phyloP scores from a whole-genome alignment of 2,888 invertebrate genomes.

The Pterostichus niger region DNA sequence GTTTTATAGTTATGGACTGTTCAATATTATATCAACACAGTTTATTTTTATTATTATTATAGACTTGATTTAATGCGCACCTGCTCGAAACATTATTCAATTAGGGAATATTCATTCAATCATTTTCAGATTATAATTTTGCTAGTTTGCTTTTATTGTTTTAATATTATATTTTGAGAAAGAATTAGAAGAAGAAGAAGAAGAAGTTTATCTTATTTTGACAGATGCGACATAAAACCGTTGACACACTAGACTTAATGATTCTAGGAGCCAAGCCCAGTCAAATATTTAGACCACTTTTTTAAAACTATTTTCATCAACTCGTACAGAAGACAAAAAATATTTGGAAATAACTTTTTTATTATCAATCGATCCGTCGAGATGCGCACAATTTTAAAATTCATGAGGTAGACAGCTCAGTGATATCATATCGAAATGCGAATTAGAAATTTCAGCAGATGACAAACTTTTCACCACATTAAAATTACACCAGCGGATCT shows the following conservation, averaged over 20 bases:
- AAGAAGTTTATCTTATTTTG: background rate
- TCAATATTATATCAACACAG: background rate
- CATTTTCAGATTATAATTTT: constrained; percentile 7
- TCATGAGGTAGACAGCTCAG: too few species aligned
- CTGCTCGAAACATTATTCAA: constrained; percentile 13
- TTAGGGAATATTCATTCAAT: constrained; percentile 6
- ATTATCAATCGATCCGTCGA: too few species aligned
- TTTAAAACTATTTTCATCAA: constrained; percentile 26
- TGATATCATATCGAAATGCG: too few species aligned
- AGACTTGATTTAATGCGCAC: constrained; percentile 20
- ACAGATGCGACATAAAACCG: constrained; percentile 11
- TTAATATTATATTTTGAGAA: background rate
- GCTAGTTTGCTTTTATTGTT: too few species aligned
- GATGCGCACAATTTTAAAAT: too few species aligned
- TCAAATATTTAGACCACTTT: background rate
- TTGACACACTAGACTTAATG: constrained; percentile 26
- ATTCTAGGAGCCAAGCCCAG: constrained; percentile 8
- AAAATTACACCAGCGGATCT: too few species aligned
- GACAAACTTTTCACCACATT: too few species aligned
- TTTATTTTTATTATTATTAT: background rate
- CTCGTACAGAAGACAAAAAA: background rate
- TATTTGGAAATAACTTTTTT: too few species aligned
- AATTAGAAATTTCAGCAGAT: too few species aligned
- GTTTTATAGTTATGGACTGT: constrained; percentile 30
- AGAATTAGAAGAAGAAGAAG: background rate